Conservation (phyloP, 2,113 vertebrate species). For the Cacatua alba region DNA sequence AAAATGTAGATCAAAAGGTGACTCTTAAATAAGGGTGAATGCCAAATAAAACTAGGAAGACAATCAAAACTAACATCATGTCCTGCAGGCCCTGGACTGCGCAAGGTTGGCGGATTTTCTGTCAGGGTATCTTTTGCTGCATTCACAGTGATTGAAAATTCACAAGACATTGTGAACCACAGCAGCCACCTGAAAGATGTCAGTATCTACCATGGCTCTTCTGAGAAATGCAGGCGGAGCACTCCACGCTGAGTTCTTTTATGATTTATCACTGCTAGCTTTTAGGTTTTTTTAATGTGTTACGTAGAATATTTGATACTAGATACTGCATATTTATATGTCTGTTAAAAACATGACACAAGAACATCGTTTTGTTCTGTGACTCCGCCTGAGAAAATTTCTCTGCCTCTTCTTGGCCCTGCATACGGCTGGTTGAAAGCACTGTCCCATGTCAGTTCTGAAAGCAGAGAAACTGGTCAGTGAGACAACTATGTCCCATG, state of each 20-base stretch:
- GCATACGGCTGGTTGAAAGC: not conserved
- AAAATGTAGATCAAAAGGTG: not conserved
- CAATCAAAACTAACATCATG: not conserved
- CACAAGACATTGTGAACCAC: not conserved
- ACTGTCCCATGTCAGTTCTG: not conserved
- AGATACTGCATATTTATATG: not conserved
- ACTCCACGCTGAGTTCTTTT: not conserved
- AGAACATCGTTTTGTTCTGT: not conserved
- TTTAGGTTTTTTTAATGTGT: not conserved
- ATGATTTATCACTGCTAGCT: not conserved
- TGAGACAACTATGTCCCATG: not conserved
- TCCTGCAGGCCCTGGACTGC: rapidly evolving
- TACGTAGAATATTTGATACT: not conserved
- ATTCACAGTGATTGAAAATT: not conserved
- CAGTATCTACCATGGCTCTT: not conserved
- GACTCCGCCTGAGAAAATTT: not conserved
- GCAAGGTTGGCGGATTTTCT: not conserved
- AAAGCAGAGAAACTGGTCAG: not conserved
- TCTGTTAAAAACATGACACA: not conserved
- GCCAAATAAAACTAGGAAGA: not conserved
- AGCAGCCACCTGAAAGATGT: not conserved
- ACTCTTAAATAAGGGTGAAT: not conserved
- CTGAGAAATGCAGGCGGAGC: not conserved
- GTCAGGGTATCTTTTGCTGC: not conserved
- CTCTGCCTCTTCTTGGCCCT: not conserved